Conservation (phyloP, 2,797 vertebrate genomes). For the Anas flavirostris region DNA sequence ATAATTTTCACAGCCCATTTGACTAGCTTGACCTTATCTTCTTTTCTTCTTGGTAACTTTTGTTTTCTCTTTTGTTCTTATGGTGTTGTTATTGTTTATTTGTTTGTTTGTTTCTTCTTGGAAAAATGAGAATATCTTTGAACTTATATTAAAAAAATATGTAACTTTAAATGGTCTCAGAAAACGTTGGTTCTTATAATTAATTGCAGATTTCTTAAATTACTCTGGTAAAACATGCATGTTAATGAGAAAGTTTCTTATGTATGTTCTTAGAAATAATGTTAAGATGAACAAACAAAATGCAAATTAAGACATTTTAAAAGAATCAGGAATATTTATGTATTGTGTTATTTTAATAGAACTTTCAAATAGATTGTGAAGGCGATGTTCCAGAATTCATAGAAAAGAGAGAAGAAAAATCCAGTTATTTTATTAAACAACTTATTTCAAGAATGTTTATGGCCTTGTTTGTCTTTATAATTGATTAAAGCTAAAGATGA, state of each 20-base stretch:
- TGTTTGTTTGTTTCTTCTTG: neutral
- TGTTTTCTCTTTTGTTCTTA: neutral
- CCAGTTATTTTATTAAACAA: neutral
- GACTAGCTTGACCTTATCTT: neutral
- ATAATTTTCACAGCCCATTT: neutral
- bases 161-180: neutral
- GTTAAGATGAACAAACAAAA: neutral
- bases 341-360: neutral
- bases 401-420: neutral
- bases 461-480: neutral
- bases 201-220: constrained; percentile 28
- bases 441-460: neutral
- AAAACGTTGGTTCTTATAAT: neutral
- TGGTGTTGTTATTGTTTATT: neutral
- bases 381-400: neutral
- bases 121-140: constrained; percentile 17
- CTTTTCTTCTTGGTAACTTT: neutral
- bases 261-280: neutral
- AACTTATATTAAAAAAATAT: constrained; percentile 46
- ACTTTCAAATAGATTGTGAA: neutral
- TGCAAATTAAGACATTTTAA: neutral
- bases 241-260: neutral
- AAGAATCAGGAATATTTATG: neutral
- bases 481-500: constrained; percentile 13
- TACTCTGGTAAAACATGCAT: neutral